Evolutionary conservation across 2,113 vertebrate species (phyloP).

Genomic region (Quiscalus mexicanus): DNA sequence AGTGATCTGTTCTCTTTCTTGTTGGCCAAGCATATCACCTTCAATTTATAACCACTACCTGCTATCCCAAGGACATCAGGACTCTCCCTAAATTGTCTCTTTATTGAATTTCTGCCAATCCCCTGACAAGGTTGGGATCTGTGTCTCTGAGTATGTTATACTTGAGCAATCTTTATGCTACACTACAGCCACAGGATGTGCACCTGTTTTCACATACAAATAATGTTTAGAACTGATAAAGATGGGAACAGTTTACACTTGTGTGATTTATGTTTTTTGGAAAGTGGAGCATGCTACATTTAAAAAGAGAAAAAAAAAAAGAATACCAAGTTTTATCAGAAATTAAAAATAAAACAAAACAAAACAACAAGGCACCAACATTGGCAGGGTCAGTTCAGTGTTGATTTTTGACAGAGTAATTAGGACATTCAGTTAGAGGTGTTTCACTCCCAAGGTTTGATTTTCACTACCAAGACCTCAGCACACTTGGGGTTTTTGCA

Average conservation of each 20-base stretch:
- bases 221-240: not conserved
- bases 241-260: not conserved
- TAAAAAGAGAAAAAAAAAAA: not conserved
- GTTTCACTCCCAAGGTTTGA: not conserved
- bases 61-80: not conserved
- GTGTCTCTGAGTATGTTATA: rapidly evolving
- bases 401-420: not conserved
- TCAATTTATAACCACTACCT: not conserved
- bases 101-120: not conserved
- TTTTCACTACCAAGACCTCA: not conserved
- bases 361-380: not conserved
- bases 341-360: not conserved
- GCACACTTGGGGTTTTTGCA: not conserved
- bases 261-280: not conserved
- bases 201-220: not conserved
- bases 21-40: not conserved
- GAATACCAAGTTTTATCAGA: not conserved
- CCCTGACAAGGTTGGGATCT: not conserved
- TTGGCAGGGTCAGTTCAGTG: rapidly evolving
- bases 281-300: not conserved
- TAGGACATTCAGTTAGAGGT: not conserved
- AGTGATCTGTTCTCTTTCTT: not conserved
- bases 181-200: not conserved
- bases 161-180: not conserved
- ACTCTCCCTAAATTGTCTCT: not conserved